Base-by-base conservation (phyloP, 2,888 invertebrate species). In the Lithophane ornitopus region DNA sequence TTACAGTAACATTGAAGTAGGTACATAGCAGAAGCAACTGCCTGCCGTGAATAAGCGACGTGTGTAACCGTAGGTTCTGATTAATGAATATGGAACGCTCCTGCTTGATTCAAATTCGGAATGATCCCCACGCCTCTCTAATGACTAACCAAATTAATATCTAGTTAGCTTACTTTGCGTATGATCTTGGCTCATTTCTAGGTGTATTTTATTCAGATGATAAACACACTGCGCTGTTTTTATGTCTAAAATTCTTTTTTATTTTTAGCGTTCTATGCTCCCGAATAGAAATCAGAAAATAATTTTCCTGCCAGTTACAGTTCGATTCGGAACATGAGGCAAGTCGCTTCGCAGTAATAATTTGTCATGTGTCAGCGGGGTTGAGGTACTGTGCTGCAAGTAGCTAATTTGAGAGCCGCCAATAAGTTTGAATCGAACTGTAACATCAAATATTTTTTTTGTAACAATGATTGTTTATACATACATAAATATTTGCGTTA, bases 101-200 rank as follows among this genome's bases (percentile, higher is more conserved):
- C 54, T 34, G 34, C 34, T 76, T 67, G 74, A 86, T 86, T 87
- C 81, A 77, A 87, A 87, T 87, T 83, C 70, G 69, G 70, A 82
- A 82, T 87, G 85, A 87, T 88, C 78, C 75, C 75, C 79, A 34
- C 63, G 52, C 82, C 76, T 66, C 79, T 78, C 78, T 87, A 87
- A 87, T 81, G 87, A 87, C 85, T 87, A 87, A 85, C 85, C 74
- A 78, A 87, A 87, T 87, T 84, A 86, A 86, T 85, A 81, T 76
- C 71, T 63, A 76, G 78, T 86, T 78, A 70, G 39, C 26, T 22
- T 12, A 61, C 79, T n/a, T 11, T 68, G 63, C 52, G 14, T 58
- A 65, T 67, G 74, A 68, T 68, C 71, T 76, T 86, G 39, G n/a
- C 52, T 8, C 4, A 68, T 71, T 72, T 69, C 39, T 44, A 34